Evolutionary conservation across 23 tunicate species (phyloP).

Genomic region (Oikopleura dioica): DNA sequence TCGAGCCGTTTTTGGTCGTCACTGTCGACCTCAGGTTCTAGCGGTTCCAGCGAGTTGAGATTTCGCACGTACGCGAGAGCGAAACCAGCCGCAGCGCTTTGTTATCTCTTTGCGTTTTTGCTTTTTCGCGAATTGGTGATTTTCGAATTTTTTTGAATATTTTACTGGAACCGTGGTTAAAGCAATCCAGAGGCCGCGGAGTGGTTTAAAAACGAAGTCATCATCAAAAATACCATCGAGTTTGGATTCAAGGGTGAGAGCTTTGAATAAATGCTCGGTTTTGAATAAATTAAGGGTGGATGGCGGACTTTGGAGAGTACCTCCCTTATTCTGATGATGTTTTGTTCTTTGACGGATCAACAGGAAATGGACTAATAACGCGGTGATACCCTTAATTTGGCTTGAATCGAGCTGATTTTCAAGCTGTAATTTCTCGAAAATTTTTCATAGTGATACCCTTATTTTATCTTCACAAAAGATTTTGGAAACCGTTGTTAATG

Average conservation of each 20-base stretch:
- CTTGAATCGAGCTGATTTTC: too few species aligned
- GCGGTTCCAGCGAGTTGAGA: too few species aligned
- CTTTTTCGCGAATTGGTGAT: too few species aligned
- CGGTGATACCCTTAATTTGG: too few species aligned
- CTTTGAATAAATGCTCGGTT: background rate
- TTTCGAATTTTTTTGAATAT: conserved; percentile 18
- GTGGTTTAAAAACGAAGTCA: conserved; percentile 52
- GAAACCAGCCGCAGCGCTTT: too few species aligned
- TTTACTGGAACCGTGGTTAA: too few species aligned
- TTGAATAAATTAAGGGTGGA: conserved; percentile 39
- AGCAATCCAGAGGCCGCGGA: conserved; percentile 76
- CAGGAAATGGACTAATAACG: background rate
- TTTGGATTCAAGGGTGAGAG: conserved; percentile 19
- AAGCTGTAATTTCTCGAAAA: background rate
- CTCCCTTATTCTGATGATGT: conserved; percentile 37
- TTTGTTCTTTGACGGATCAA: conserved; percentile 18
- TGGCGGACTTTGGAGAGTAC: conserved; percentile 99
- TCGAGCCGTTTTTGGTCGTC: background rate
- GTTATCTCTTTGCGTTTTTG: too few species aligned
- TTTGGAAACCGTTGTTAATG: too few species aligned
- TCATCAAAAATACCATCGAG: conserved; percentile 20
- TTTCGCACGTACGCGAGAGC: too few species aligned
- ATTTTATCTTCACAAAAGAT: too few species aligned
- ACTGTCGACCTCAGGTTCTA: too few species aligned
- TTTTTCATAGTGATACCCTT: too few species aligned